Conservation (phyloP, 2,797 vertebrate species). For the Pangasius mekongensis region DNA sequence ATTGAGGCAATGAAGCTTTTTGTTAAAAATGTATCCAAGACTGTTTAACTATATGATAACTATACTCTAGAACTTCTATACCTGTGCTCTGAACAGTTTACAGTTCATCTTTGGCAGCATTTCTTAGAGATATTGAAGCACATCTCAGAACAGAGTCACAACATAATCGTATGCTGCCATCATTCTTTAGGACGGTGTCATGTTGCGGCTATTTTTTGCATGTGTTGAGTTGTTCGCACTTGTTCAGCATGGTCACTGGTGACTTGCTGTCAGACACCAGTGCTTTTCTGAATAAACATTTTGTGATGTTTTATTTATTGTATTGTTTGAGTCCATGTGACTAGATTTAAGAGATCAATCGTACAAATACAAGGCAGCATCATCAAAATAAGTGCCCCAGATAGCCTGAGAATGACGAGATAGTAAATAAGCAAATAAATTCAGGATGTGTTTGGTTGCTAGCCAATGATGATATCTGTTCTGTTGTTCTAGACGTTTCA, state of each 20-base stretch:
- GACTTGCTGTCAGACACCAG: slow-evolving; percentile 48
- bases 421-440: not conserved
- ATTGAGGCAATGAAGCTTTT: not conserved
- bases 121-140: slow-evolving; percentile 10
- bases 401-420: not conserved
- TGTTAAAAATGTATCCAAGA: not conserved
- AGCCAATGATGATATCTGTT: slow-evolving; percentile 9
- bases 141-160: no score
- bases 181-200: slow-evolving; percentile 63
- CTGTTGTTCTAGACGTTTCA: slow-evolving; percentile 1
- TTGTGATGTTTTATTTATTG: not conserved
- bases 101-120: not conserved
- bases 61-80: not conserved
- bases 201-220: slow-evolving; percentile 80
- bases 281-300: slow-evolving; percentile 51
- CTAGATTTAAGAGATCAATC: no score
- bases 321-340: not conserved
- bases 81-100: not conserved
- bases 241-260: slow-evolving; percentile 65
- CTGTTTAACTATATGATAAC: not conserved
- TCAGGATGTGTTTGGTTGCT: not conserved
- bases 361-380: not conserved
- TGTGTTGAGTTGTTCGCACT: slow-evolving; percentile 73
- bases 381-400: not conserved
- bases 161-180: slow-evolving; percentile 55